A percentile compares a stretch with the other conserved stretches of the same genome.
Conservation (phyloP, 1,140 invertebrate genomes). For the Laodelphax striatellus region DNA sequence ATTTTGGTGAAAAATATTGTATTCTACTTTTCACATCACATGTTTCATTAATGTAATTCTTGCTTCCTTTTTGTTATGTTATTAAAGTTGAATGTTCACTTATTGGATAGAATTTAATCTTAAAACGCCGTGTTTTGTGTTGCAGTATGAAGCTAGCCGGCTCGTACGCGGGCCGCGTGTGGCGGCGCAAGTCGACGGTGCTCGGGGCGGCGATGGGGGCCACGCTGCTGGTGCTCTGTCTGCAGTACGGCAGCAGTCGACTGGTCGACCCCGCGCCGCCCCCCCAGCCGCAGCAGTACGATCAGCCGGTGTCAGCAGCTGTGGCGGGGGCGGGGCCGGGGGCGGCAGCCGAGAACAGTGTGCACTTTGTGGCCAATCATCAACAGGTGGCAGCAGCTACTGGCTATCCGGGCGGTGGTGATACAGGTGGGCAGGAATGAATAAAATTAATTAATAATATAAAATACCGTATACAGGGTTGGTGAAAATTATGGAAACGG, state of each 20-base stretch:
- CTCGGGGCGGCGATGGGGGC: constrained; percentile 17
- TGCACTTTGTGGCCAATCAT: constrained; percentile 18
- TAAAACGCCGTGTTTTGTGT: neutral
- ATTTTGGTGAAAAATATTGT: too few relatives aligned
- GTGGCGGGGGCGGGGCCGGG: too few relatives aligned
- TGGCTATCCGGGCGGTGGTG: neutral
- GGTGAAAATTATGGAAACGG: too few relatives aligned
- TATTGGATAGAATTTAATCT: too few relatives aligned
- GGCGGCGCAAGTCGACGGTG: constrained; percentile 27
- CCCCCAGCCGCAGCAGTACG: neutral
- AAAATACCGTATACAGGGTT: too few relatives aligned
- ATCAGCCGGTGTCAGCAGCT: neutral
- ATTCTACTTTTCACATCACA: too few relatives aligned
- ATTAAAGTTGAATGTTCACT: too few relatives aligned
- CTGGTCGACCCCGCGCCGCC: constrained; percentile 5
- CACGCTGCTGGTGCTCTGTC: constrained; percentile 24
- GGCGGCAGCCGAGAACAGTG: constrained; percentile 5
- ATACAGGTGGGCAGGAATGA: too few relatives aligned
- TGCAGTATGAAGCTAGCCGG: constrained; percentile 17
- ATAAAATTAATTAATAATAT: too few relatives aligned
- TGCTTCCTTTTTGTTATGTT: too few relatives aligned
- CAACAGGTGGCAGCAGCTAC: neutral
- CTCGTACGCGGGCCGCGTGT: constrained; percentile 27
- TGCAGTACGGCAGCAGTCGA: constrained; percentile 25
- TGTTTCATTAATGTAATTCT: too few relatives aligned